Evolutionary conservation across 2,888 invertebrate species (phyloP), one percentile per base, ranked within the genome.

Genomic region (Lymantria dispar): DNA sequence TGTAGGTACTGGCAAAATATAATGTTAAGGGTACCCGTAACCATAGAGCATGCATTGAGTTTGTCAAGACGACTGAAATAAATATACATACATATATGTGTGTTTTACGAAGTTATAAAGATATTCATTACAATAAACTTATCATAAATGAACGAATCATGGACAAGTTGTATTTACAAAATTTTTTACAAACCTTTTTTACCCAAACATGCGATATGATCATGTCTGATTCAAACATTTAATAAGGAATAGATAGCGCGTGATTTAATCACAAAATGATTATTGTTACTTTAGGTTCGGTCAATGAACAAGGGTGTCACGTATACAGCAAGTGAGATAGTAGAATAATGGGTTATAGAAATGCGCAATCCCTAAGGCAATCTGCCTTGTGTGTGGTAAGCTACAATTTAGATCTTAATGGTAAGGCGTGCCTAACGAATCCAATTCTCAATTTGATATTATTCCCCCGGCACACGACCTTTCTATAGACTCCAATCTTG

Each of bases 291-390:
- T 74, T 69, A 72, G 65, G 71, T 72, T 69, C 66, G 60, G 73
- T 74, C 74, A 78, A 80, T 85, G 83, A 83, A 81, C 80, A 80
- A 76, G 60, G 68, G 62, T 63, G 70, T 76, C 78, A 80, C 76
- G 79, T 80, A 72, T 72, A 65, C 57, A 60, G 60, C 68, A 74
- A 74, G 69, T 68, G 67, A 74, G 70, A 79, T 79, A 76, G 76
- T 76, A 68, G 74, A 79, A 83, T 85, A 83, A 83, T 80, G 74
- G 77, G 68, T 70, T 69, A 71, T 71, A 61, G 54, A 60, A 74
- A 77, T 74, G 76, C 74, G 61, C 22, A 22, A 22, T 79, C 78
- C 76, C 78, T 57, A 42, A 64, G 74, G 77, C 68, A 65, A 70
- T 75, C 60, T 64, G 64, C 66, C 68, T 79, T 65, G 73, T 64